These are phyloP conservation scores for Sylvilagus floridanus DNA, from an alignment of 2,797 vertebrate genomes.

Conservation along the genomic window DNA sequence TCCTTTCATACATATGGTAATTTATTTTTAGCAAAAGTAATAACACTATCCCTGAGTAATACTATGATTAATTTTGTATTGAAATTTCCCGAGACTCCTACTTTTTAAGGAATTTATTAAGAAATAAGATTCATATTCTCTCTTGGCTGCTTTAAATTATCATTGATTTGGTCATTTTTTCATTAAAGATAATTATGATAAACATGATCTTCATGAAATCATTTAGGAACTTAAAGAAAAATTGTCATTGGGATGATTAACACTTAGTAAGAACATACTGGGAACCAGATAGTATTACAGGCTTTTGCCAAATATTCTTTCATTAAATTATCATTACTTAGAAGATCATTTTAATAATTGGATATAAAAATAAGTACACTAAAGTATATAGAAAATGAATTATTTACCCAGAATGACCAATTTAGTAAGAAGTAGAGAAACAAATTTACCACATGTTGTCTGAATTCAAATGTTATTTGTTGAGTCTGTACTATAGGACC, in stretches of 20 bases:
- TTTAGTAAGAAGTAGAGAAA: not conserved
- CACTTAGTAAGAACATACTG: not conserved
- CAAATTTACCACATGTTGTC: not conserved
- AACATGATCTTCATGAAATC: not conserved
- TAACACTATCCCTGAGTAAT: not conserved
- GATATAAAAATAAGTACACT: not conserved
- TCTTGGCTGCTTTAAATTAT: not conserved
- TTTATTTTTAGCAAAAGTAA: not conserved
- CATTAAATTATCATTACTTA: not conserved
- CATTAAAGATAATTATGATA: not conserved
- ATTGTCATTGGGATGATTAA: not conserved
- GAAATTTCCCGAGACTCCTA: not conserved
- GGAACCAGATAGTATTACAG: not conserved
- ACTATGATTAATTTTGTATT: not conserved
- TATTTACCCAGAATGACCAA: not conserved
- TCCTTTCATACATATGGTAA: not conserved
- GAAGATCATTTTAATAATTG: not conserved
- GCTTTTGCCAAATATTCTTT: not conserved
- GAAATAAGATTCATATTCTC: not conserved
- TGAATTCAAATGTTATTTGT: not conserved
- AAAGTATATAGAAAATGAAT: not conserved
- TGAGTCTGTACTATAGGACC: not conserved
- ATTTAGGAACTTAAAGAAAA: not conserved
- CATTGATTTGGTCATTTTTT: not conserved
- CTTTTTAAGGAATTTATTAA: no score